Percentiles rank a stretch among this genome's conserved stretches.
Conservation (phyloP, 1,140 invertebrate genomes). For the Vanessa tameamea region DNA sequence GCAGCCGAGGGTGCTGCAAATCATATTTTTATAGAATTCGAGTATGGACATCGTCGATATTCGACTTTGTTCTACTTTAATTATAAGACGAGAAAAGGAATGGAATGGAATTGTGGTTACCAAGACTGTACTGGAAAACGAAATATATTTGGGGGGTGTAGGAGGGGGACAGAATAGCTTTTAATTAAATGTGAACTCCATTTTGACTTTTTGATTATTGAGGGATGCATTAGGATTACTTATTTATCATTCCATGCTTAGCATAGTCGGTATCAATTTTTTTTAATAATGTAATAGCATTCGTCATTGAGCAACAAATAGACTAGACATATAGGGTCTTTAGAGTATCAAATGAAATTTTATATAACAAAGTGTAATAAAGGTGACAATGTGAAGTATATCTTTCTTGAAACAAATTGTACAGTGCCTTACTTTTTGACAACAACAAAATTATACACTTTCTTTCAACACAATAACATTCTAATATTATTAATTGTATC, state of each 20-base stretch:
- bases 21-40: conserved; percentile 78
- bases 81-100: neutral
- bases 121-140: conserved; percentile 19
- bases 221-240: conserved; percentile 13
- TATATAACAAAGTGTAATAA: neutral
- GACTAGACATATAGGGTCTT: neutral
- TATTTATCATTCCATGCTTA: conserved; percentile 30
- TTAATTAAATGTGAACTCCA: neutral
- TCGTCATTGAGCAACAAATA: neutral
- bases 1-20: conserved; percentile 74
- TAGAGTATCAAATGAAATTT: too few relatives aligned
- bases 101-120: conserved; percentile 22
- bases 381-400: neutral
- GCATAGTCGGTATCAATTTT: neutral
- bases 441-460: conserved; percentile 11
- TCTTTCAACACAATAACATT: neutral
- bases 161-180: neutral
- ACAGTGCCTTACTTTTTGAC: conserved; percentile 37
- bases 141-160: neutral
- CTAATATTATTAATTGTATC: conserved; percentile 2
- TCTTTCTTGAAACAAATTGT: conserved; percentile 17
- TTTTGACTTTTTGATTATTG: neutral
- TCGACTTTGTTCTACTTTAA: conserved; percentile 45
- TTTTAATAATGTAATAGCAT: neutral
- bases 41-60: conserved; percentile 45